These are phyloP conservation scores for Nephrotoma guestfalica DNA, from an alignment of 2,888 invertebrate genomes.

Conservation along the genomic window DNA sequence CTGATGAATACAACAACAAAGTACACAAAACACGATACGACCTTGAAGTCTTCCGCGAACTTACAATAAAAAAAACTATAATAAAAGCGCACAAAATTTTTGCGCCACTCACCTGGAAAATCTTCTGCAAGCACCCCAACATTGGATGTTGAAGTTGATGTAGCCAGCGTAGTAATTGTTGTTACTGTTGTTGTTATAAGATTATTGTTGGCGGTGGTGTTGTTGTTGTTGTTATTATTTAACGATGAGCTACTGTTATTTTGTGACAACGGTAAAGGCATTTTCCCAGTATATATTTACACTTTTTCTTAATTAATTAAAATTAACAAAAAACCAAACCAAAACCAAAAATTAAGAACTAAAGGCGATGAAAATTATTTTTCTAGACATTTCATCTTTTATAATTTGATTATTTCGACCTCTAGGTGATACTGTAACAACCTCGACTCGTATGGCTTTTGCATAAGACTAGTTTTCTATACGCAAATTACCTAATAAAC, in stretches of 20 bases:
- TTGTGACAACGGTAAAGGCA: neutral
- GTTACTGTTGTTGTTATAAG: neutral
- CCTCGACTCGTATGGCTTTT: neutral
- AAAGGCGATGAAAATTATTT: neutral
- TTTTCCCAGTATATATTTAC: neutral
- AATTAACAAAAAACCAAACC: neutral
- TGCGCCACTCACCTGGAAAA: neutral
- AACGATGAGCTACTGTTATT: neutral
- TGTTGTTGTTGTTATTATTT: neutral
- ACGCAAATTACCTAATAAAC: neutral
- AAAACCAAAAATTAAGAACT: neutral
- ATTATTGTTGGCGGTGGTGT: neutral
- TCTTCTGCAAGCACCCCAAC: conserved; percentile 3
- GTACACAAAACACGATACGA: neutral
- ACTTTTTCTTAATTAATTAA: neutral
- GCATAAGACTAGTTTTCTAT: neutral
- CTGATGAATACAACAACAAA: neutral
- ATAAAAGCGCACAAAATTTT: neutral
- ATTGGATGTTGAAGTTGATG: neutral
- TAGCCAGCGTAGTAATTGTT: neutral
- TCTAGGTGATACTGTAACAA: neutral
- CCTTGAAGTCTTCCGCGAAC: neutral
- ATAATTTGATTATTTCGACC: neutral
- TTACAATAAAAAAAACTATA: neutral
- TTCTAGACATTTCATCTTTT: neutral